Conservation (phyloP, 2,888 invertebrate genomes). For the Malacosoma neustria region DNA sequence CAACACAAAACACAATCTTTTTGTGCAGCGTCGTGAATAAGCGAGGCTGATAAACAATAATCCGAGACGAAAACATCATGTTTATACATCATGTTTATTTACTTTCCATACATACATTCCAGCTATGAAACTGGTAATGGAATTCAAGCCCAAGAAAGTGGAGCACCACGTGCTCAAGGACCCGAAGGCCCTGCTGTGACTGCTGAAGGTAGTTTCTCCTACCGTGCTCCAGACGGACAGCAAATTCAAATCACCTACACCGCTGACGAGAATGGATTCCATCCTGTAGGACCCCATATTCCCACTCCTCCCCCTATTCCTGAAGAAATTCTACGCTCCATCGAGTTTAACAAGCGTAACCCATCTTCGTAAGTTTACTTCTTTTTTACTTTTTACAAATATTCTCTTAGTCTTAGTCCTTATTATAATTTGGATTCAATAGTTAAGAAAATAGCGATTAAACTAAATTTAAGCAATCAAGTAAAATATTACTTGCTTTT, state of each 20-base stretch:
- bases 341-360: conserved; percentile 63
- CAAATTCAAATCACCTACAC: conserved; percentile 78
- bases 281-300: conserved; percentile 77
- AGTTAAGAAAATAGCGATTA: too few relatives aligned
- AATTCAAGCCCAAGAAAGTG: conserved; percentile 76
- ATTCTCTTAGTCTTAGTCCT: too few relatives aligned
- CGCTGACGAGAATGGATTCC: conserved; percentile 83
- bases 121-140: conserved; percentile 81
- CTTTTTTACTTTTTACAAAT: too few relatives aligned
- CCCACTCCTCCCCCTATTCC: conserved; percentile 74
- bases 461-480: too few relatives aligned
- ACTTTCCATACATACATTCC: conserved; percentile 21
- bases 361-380: conserved; percentile 30
- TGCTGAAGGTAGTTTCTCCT: conserved; percentile 79
- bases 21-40: too few relatives aligned
- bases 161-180: conserved; percentile 70
- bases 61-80: too few relatives aligned
- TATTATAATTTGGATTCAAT: too few relatives aligned
- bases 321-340: conserved; percentile 67
- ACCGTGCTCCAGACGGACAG: conserved; percentile 79
- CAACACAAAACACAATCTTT: too few relatives aligned
- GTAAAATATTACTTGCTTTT: too few relatives aligned
- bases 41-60: too few relatives aligned
- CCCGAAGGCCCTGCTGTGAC: conserved; percentile 70
- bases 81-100: too few relatives aligned